Evolutionary conservation across 2,888 invertebrate species (phyloP).

Genomic region (Drosophila affinis): DNA sequence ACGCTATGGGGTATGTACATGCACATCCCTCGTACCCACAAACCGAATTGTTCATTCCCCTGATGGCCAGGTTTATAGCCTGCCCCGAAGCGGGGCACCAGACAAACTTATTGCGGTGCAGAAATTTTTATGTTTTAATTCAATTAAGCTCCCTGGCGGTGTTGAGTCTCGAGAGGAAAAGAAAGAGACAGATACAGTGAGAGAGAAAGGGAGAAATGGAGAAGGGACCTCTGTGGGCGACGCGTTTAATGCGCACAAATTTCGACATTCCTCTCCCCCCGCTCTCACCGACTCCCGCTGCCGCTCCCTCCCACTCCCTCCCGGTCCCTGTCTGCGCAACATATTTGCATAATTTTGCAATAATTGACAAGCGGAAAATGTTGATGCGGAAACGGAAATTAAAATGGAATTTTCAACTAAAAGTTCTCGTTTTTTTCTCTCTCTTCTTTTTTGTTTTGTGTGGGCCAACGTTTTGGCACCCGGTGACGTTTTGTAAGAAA

Average conservation of each 20-base stretch:
- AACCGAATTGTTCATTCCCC: constrained; percentile 27
- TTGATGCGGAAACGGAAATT: constrained; percentile 74
- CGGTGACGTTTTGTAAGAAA: constrained; percentile 21
- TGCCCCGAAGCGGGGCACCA: constrained; percentile 37
- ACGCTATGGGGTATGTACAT: background rate
- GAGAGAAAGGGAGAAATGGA: background rate
- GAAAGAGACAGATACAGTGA: background rate
- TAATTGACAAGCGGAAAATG: constrained; percentile 78
- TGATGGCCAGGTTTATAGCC: constrained; percentile 57
- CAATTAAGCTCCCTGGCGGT: constrained; percentile 59
- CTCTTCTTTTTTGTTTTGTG: background rate
- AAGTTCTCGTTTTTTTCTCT: constrained; percentile 33
- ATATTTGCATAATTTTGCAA: constrained; percentile 76
- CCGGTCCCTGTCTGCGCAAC: constrained; percentile 32
- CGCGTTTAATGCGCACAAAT: constrained; percentile 59
- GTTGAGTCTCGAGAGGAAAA: background rate
- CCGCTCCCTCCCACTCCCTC: constrained; percentile 8
- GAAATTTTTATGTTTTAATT: constrained; percentile 72
- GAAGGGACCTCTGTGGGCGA: constrained; percentile 40
- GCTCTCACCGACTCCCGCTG: background rate
- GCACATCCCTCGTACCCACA: background rate
- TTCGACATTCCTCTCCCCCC: constrained; percentile 61
- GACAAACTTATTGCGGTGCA: constrained; percentile 67
- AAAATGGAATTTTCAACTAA: constrained; percentile 74
- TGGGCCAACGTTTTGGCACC: constrained; percentile 12